Conservation (phyloP, 2,888 invertebrate genomes). For the Netelia fuscicornis region DNA sequence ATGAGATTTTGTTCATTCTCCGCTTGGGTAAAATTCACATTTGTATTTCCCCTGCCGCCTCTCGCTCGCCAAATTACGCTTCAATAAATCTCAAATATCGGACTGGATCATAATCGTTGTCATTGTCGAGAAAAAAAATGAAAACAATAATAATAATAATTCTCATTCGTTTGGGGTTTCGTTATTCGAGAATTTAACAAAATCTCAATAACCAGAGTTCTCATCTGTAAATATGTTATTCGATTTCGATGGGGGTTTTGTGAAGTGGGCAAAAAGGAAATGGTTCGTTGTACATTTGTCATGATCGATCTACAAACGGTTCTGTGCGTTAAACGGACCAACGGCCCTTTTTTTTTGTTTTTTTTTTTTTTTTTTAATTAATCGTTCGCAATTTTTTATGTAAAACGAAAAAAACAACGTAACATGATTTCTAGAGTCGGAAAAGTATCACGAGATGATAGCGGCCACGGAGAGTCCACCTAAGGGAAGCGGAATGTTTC, state of each 20-base stretch:
- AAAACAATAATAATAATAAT: slow-evolving; percentile 2
- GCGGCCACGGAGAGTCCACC: slow-evolving; percentile 90
- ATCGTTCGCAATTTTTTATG: slow-evolving; percentile 23
- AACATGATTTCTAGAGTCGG: slow-evolving; percentile 87
- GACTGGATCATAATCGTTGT: slow-evolving; percentile 42
- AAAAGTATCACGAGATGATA: slow-evolving; percentile 91
- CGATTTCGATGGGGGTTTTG: slow-evolving; percentile 14
- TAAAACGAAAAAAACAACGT: slow-evolving; percentile 22
- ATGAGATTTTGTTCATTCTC: neutral
- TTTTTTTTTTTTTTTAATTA: slow-evolving; percentile 1
- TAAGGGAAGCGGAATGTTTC: slow-evolving; percentile 87
- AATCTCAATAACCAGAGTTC: slow-evolving; percentile 42
- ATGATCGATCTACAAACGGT: slow-evolving; percentile 51
- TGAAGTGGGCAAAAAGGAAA: slow-evolving; percentile 30
- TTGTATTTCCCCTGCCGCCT: slow-evolving; percentile 16
- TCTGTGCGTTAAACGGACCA: slow-evolving; percentile 29
- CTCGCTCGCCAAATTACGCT: slow-evolving; percentile 44
- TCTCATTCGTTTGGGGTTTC: neutral
- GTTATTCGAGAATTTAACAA: slow-evolving; percentile 45
- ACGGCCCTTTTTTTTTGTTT: slow-evolving; percentile 1
- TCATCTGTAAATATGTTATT: slow-evolving; percentile 43
- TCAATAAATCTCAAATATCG: slow-evolving; percentile 35
- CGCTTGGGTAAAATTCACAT: slow-evolving; percentile 9
- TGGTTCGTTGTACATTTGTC: slow-evolving; percentile 48
- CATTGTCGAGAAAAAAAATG: slow-evolving; percentile 21